Base-by-base conservation (phyloP, 1,140 invertebrate species). In the Drosophila santomea region DNA sequence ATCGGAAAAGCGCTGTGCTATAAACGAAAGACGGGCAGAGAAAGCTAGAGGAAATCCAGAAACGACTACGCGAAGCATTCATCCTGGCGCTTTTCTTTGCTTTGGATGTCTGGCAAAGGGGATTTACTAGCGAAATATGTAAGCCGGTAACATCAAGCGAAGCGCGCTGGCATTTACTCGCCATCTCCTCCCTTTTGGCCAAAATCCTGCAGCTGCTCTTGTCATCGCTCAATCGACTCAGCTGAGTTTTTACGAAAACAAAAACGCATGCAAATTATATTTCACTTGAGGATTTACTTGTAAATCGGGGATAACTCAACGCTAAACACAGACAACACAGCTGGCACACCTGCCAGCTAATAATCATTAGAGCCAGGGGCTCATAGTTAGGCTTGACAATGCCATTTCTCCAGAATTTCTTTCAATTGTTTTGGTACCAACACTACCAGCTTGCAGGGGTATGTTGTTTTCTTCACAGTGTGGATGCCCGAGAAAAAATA, bases 251-350 rank as follows among this genome's bases (percentile, higher is more conserved):
- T 12, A 48, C 58, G 56, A 59, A 79, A 85, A 82, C 75, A 88
- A 79, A 82, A 79, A 88, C 82, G 83, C 75, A 82, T 82, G 72
- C 54, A 86, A 86, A 86, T 86, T 88, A 86, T 86, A 86, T 86
- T 88, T 83, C 76, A 83, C 60, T 66, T 45, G 44, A 50, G 66
- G 80, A 89, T 80, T 88, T 83, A 58, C 80, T 77, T 89, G 80
- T 88, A 88, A 88, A 77, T 84, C 72, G 76, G 66, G 68, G 58
- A 84, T 84, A 88, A 88, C 88, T 89, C 79, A 83, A 81, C 47
- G 43, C 14, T 4, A 59, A 11, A 59, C 54, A 62, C 44, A 35
- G 15, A 71, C 36, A 45, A 10, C 52, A 23, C 54, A 17, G 17
- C 17, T 17, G 17, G 59, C 55, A 38, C 74, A 71, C 73, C 63